Evolutionary conservation across 2,888 invertebrate genomes (phyloP).

Genomic region (Cheilosia grossa): DNA sequence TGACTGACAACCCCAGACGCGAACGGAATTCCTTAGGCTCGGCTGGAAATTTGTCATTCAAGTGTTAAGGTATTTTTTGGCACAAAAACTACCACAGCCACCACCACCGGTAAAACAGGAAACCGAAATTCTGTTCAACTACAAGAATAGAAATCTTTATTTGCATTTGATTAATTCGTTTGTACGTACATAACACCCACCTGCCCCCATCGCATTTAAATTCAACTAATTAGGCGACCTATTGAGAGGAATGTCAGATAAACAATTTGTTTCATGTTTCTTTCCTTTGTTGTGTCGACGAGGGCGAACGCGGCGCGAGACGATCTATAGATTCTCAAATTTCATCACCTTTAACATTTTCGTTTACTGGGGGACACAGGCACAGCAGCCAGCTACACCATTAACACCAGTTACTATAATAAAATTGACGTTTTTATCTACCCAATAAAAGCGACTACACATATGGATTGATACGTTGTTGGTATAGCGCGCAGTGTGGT

Average conservation of each 20-base stretch:
- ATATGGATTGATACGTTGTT: slow-evolving; percentile 65
- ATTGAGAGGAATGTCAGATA: slow-evolving; percentile 63
- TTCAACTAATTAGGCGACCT: slow-evolving; percentile 64
- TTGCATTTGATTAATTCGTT: slow-evolving; percentile 74
- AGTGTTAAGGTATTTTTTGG: slow-evolving; percentile 67
- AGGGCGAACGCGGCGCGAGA: neutral
- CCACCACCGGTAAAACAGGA: slow-evolving; percentile 48
- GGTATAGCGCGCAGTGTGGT: slow-evolving; percentile 33
- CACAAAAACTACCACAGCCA: slow-evolving; percentile 31
- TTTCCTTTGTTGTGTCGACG: slow-evolving; percentile 33
- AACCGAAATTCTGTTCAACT: slow-evolving; percentile 57
- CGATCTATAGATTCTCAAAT: slow-evolving; percentile 44
- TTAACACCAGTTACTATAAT: slow-evolving; percentile 69
- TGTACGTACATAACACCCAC: slow-evolving; percentile 34
- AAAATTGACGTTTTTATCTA: slow-evolving; percentile 70
- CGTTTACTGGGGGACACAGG: slow-evolving; percentile 26
- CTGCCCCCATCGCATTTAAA: slow-evolving; percentile 31
- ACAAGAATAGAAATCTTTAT: slow-evolving; percentile 47
- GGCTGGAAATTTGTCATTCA: slow-evolving; percentile 65
- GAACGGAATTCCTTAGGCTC: slow-evolving; percentile 49
- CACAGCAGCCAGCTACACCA: slow-evolving; percentile 56
- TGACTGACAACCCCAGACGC: slow-evolving; percentile 63
- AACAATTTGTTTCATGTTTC: slow-evolving; percentile 68
- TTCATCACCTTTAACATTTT: slow-evolving; percentile 64
- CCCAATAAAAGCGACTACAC: slow-evolving; percentile 74